A percentile compares a stretch with the other conserved stretches of the same genome.
Evolutionary conservation across 2,113 vertebrate genomes (phyloP).

Genomic region (Clarias batrachus): DNA sequence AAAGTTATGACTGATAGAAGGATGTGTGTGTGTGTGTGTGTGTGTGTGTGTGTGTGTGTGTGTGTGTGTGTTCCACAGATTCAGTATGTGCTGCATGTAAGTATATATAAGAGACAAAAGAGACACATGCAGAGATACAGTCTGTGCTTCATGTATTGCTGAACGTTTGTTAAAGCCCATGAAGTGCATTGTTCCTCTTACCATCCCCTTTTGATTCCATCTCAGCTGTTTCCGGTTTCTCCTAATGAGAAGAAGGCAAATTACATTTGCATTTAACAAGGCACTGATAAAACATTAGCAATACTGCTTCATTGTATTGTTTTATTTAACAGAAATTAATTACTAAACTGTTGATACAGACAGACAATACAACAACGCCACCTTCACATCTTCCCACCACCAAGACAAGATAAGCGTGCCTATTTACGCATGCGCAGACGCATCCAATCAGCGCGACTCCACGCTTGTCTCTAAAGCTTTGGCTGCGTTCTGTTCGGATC

Average conservation of each 20-base stretch:
- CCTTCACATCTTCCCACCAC: neutral
- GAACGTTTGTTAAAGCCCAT: neutral
- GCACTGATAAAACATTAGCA: neutral
- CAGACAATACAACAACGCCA: neutral
- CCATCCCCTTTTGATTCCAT: conserved; percentile 28
- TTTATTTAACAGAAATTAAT: neutral
- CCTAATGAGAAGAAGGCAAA: neutral
- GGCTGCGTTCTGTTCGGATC: conserved; percentile 6
- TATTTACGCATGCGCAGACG: conserved; percentile 34
- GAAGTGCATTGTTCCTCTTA: neutral
- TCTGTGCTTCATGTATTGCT: neutral
- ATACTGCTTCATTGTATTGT: neutral
- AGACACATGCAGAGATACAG: neutral
- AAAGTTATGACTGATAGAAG: too few species aligned
- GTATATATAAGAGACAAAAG: too few species aligned
- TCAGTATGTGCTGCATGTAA: too few species aligned
- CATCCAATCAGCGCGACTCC: neutral
- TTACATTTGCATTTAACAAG: neutral
- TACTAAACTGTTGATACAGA: too few species aligned
- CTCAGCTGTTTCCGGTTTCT: neutral
- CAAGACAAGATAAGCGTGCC: neutral
- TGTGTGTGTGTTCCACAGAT: too few species aligned
- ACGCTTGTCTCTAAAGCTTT: conserved; percentile 1
- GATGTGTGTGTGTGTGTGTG: too few species aligned
- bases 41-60: too few species aligned